Evolutionary conservation across 1,140 invertebrate species (phyloP).

Genomic region (Acromyrmex echinatior): DNA sequence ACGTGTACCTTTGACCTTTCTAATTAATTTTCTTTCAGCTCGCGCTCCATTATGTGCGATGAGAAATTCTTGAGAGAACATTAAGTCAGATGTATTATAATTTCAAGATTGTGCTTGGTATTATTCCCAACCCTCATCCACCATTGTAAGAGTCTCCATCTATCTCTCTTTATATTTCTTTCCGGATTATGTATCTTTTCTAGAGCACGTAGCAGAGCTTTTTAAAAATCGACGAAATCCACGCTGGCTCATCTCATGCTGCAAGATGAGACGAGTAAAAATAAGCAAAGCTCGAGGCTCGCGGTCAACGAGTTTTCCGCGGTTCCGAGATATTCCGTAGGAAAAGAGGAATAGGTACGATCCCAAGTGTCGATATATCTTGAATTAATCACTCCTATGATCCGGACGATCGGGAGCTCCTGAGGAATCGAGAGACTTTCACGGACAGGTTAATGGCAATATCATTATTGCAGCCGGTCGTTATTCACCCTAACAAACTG

Average conservation of each 20-base stretch:
- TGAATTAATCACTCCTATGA: slow-evolving; percentile 45
- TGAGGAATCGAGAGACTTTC: slow-evolving; percentile 76
- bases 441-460: slow-evolving; percentile 83
- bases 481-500: slow-evolving; percentile 84
- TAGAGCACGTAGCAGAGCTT: neutral
- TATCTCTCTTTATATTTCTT: slow-evolving; percentile 22
- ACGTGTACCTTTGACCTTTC: slow-evolving; percentile 57
- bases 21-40: slow-evolving; percentile 47
- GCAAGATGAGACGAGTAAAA: neutral
- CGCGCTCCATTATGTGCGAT: slow-evolving; percentile 9
- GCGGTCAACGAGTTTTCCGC: too few species aligned
- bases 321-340: neutral
- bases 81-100: slow-evolving; percentile 34
- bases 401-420: slow-evolving; percentile 16
- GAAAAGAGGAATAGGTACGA: neutral
- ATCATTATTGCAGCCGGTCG: slow-evolving; percentile 82
- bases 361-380: slow-evolving; percentile 16
- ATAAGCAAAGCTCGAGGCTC: neutral
- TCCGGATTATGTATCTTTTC: neutral
- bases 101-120: slow-evolving; percentile 24
- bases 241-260: neutral
- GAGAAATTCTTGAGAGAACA: slow-evolving; percentile 27
- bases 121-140: neutral
- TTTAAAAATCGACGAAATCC: neutral
- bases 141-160: neutral